phyloP scores from a whole-genome alignment of 1,140 invertebrate genomes.

The Thaumetopoea pityocampa region DNA sequence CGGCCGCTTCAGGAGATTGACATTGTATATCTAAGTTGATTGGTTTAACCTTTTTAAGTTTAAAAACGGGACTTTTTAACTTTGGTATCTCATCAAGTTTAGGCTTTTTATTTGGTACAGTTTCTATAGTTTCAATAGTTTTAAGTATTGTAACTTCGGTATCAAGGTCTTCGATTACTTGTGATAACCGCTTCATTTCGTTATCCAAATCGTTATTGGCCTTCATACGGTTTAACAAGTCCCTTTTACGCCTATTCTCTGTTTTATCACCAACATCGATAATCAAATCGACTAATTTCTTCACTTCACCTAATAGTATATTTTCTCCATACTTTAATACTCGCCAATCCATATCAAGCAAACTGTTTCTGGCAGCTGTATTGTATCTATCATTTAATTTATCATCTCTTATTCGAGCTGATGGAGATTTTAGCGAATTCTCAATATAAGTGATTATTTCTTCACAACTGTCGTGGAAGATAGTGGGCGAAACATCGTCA shows the following conservation, averaged over 20 bases:
- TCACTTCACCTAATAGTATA: constrained; percentile 64
- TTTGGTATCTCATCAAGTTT: constrained; percentile 41
- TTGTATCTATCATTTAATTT: constrained; percentile 56
- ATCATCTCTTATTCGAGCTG: constrained; percentile 41
- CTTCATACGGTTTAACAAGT: constrained; percentile 34
- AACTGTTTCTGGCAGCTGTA: constrained; percentile 50
- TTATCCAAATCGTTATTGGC: constrained; percentile 55
- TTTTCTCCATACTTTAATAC: constrained; percentile 70
- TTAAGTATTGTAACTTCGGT: constrained; percentile 37
- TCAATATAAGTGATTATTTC: constrained; percentile 62
- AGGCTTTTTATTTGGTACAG: constrained; percentile 27
- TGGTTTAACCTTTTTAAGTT: constrained; percentile 56
- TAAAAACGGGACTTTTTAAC: too few relatives aligned
- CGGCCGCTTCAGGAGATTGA: constrained; percentile 8
- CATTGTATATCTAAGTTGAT: constrained; percentile 36
- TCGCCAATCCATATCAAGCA: constrained; percentile 69
- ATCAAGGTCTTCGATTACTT: constrained; percentile 62
- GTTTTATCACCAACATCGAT: constrained; percentile 38
- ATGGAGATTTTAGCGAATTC: constrained; percentile 37
- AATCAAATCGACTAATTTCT: constrained; percentile 58
- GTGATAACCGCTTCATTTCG: constrained; percentile 61
- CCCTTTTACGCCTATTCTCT: constrained; percentile 46
- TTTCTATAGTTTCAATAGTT: constrained; percentile 32
- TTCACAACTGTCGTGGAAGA: constrained; percentile 66
- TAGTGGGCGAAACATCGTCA: constrained; percentile 64